Evolutionary conservation across 2,797 vertebrate genomes (phyloP).

Genomic region (Sus cebifrons): DNA sequence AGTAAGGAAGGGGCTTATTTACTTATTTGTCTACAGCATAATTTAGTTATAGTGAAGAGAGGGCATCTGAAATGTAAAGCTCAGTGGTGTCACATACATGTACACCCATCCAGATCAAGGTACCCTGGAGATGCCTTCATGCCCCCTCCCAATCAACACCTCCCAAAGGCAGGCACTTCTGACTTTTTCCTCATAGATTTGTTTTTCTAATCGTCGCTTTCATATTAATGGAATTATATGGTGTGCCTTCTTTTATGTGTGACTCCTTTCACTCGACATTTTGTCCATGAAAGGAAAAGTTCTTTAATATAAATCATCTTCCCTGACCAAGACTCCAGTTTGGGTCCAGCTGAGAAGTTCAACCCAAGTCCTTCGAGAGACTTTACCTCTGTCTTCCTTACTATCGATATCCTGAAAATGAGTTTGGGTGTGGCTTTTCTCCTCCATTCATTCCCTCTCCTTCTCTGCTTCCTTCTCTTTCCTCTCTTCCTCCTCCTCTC

Average conservation of each 20-base stretch:
- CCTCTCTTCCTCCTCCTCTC: background rate
- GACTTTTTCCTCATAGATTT: background rate
- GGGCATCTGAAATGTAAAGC: conserved; percentile 11
- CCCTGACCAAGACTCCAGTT: conserved; percentile 2
- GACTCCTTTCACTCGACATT: conserved; percentile 11
- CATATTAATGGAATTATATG: background rate
- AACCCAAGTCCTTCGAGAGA: background rate
- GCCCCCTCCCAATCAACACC: background rate
- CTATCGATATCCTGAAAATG: background rate
- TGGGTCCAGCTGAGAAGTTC: conserved; percentile 1
- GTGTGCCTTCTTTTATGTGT: background rate
- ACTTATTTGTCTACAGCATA: background rate
- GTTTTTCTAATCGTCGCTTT: background rate
- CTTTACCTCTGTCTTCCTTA: background rate
- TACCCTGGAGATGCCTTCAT: background rate
- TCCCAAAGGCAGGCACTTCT: background rate
- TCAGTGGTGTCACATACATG: background rate
- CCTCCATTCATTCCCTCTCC: background rate
- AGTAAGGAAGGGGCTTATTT: background rate
- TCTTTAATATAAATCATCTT: conserved; percentile 28
- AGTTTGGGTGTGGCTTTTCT: conserved; percentile 39
- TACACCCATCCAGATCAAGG: background rate
- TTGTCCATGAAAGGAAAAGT: conserved; percentile 36
- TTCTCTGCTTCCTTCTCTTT: background rate
- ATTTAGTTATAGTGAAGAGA: conserved; percentile 34